Base-by-base conservation (phyloP, 2,888 invertebrate species). In the Polydrusus cervinus region DNA sequence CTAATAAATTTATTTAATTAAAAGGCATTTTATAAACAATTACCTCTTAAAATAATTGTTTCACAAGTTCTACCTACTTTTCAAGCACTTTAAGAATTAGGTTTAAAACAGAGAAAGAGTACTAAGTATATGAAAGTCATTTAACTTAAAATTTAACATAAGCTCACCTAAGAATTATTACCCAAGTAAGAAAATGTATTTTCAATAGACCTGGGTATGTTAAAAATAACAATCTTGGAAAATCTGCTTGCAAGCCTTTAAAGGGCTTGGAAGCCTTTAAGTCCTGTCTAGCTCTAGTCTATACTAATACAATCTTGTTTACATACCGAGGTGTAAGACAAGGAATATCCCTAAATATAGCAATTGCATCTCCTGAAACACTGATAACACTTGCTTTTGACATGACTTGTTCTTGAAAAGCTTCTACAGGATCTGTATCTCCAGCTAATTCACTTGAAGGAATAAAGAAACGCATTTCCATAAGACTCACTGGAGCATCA, bases 401-500 rank as follows among this genome's bases (percentile, higher is more conserved):
- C 94, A 98, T 94, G 38, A 99, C 98, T 86, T 96, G 96, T 82
- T 96, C 93, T 85, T 98, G 96, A 91, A 99, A 99, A n/a, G 96
- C 95, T 84, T 99, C 97, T 0, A 98, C 97, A 0, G 97, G 94
- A 87, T 98, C 98, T 83, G 93, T 90, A 82, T 97, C 97, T 11
- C 93, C 93, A 0, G 92, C 94, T 66, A 94, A 89, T 86, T 98
- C 97, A 77, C 91, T 94, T 0, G 97, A 93, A 0, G 99, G 99
- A 83, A 99, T 97, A 87, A 97, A 98, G 86, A 99, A 99, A 53
- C 99, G 91, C 93, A 99, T 95, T 88, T 99, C 99, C 92, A 97
- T 94, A 72, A 99, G 89, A 77, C 97, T 97, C 0, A 99, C 97
- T 0, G 98, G 95, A 0, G 98, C 97, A 87, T 99, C 99, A 84